Conservation (phyloP, 1,140 invertebrate species). For the Anagrus nilaparvatae region DNA sequence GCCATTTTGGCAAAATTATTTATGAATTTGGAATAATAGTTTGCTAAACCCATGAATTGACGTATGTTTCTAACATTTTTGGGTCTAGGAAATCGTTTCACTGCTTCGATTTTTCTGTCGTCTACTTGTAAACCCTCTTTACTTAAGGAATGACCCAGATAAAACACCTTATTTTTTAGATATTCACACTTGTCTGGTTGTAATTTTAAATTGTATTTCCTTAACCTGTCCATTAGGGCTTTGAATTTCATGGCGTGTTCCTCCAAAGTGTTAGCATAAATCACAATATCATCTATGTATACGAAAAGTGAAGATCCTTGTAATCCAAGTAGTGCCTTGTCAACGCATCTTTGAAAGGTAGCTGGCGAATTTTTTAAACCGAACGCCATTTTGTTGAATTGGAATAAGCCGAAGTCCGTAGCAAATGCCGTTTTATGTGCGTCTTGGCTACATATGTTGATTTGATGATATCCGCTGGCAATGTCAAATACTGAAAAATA, state of each 20-base stretch:
- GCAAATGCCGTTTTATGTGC: slow-evolving; percentile 30
- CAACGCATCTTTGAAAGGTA: slow-evolving; percentile 33
- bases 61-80: background rate
- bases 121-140: background rate
- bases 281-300: slow-evolving; percentile 16
- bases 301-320: slow-evolving; percentile 20
- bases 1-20: slow-evolving; percentile 22
- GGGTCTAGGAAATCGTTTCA: background rate
- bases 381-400: slow-evolving; percentile 30
- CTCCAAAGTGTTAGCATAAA: slow-evolving; percentile 25
- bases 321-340: slow-evolving; percentile 27
- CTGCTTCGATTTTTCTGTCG: background rate
- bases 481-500: slow-evolving; percentile 35
- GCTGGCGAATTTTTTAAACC: slow-evolving; percentile 29
- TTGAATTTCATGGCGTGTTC: background rate
- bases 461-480: slow-evolving; percentile 28
- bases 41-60: background rate
- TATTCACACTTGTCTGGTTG: background rate
- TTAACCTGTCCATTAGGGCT: background rate
- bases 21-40: background rate
- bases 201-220: background rate
- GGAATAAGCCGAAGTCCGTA: slow-evolving; percentile 25
- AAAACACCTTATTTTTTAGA: background rate
- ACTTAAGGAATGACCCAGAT: background rate
- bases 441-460: slow-evolving; percentile 19